Conservation (phyloP, 1,140 invertebrate species). For the Calephelis nemesis region DNA sequence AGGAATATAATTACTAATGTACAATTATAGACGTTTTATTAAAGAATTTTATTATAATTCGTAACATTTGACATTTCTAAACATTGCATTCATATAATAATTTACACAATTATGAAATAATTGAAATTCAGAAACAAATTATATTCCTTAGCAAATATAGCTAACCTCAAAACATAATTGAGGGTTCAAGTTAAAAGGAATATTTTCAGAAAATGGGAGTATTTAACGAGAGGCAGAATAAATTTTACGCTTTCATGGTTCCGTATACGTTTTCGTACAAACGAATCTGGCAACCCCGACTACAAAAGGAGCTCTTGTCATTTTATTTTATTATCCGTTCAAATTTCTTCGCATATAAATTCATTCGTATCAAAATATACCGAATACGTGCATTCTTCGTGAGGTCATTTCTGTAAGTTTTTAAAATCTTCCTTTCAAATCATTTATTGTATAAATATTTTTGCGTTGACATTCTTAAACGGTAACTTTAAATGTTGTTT, state of each 20-base stretch:
- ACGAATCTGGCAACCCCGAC: slow-evolving; percentile 5
- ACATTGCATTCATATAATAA: too few relatives aligned
- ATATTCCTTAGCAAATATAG: background rate
- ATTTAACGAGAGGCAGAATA: background rate
- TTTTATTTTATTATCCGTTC: slow-evolving; percentile 36
- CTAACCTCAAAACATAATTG: slow-evolving; percentile 22
- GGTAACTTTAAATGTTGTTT: too few relatives aligned
- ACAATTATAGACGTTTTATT: too few relatives aligned
- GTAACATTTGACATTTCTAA: too few relatives aligned
- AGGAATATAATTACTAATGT: too few relatives aligned
- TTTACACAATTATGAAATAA: slow-evolving; percentile 25
- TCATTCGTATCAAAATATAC: slow-evolving; percentile 71
- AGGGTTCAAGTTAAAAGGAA: background rate
- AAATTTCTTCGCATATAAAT: slow-evolving; percentile 53
- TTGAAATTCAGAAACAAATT: slow-evolving; percentile 31
- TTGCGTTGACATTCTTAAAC: too few relatives aligned
- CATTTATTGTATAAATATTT: background rate
- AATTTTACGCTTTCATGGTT: background rate
- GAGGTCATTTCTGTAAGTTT: slow-evolving; percentile 14
- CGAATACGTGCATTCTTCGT: slow-evolving; percentile 42
- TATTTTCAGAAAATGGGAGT: background rate
- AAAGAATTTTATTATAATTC: too few relatives aligned
- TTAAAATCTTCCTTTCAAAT: slow-evolving; percentile 5
- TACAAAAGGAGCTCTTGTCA: slow-evolving; percentile 28
- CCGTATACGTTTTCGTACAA: background rate